Conservation (phyloP, 2,113 vertebrate species). For the Cricetomys ansorgei region DNA sequence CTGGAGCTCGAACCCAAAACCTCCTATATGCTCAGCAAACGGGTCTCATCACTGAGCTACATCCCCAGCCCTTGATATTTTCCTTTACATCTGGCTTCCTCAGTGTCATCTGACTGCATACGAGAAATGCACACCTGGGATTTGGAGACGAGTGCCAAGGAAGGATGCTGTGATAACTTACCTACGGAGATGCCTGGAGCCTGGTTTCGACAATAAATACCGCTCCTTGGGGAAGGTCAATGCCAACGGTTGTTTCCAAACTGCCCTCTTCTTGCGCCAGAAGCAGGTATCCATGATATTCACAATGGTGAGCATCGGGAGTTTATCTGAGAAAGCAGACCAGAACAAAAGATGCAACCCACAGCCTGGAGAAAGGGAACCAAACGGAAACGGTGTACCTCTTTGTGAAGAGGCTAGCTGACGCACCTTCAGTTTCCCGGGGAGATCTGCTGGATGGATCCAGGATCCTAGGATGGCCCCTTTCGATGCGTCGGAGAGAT, state of each 20-base stretch:
- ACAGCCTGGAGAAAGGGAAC: background rate
- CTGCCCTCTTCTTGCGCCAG: background rate
- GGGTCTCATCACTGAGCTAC: background rate
- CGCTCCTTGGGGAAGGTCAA: conserved; percentile 16
- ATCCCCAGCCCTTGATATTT: background rate
- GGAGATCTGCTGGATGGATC: background rate
- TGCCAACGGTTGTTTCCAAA: background rate
- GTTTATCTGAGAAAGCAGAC: conserved; percentile 73
- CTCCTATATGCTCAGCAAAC: background rate
- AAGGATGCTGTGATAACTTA: conserved; percentile 54
- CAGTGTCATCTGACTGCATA: background rate
- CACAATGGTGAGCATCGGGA: conserved; percentile 68
- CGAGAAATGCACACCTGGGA: conserved; percentile 34
- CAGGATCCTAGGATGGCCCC: conserved; percentile 76
- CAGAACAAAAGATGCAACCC: conserved; percentile 3
- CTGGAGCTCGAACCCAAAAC: background rate
- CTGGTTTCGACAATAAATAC: conserved; percentile 40
- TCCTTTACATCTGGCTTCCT: conserved; percentile 21
- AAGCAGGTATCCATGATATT: conserved; percentile 56
- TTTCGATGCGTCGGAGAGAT: conserved; percentile 74
- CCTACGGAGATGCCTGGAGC: conserved; percentile 64
- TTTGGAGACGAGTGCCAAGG: conserved; percentile 25
- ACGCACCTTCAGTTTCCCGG: background rate
- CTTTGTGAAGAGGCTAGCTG: background rate
- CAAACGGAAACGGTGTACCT: conserved; percentile 17